These are phyloP conservation scores for Chironomus riparius DNA, from an alignment of 2,888 invertebrate species.

Conservation along the genomic window DNA sequence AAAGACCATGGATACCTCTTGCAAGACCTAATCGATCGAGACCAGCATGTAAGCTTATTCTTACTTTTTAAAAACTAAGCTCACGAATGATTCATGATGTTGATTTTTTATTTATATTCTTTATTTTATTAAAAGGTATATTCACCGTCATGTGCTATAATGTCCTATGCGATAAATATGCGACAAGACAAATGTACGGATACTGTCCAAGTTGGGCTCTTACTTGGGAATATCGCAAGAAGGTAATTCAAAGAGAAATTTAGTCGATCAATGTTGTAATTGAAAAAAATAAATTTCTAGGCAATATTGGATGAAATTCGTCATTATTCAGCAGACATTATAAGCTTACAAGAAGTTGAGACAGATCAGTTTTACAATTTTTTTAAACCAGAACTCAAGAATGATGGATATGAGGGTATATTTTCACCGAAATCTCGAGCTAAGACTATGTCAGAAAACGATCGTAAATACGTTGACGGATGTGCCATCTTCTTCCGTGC, in stretches of 20 bases:
- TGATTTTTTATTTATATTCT: too few species aligned
- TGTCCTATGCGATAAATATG: constrained; percentile 97
- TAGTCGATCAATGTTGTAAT: neutral
- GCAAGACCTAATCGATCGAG: constrained; percentile 79
- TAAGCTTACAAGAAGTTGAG: constrained; percentile 94
- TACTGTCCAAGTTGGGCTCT: constrained; percentile 99
- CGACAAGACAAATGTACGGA: constrained; percentile 96
- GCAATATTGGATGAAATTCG: constrained; percentile 92
- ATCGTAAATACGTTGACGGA: constrained; percentile 96
- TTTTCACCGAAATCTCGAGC: constrained; percentile 97
- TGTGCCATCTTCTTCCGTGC: constrained; percentile 97
- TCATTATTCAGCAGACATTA: constrained; percentile 94
- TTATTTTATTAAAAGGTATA: constrained; percentile 55
- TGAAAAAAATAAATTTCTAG: constrained; percentile 27
- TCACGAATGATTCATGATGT: constrained; percentile 20
- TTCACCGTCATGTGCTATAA: constrained; percentile 99
- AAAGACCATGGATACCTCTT: constrained; percentile 90
- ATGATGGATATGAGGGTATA: constrained; percentile 87
- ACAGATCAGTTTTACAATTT: constrained; percentile 97
- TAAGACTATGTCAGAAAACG: constrained; percentile 95
- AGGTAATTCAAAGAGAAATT: constrained; percentile 42
- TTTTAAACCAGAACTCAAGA: constrained; percentile 88
- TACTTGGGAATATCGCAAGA: constrained; percentile 97
- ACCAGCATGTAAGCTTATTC: constrained; percentile 69
- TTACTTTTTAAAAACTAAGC: neutral